Conservation (phyloP, 2,888 invertebrate genomes). For the Drosophila falleni region DNA sequence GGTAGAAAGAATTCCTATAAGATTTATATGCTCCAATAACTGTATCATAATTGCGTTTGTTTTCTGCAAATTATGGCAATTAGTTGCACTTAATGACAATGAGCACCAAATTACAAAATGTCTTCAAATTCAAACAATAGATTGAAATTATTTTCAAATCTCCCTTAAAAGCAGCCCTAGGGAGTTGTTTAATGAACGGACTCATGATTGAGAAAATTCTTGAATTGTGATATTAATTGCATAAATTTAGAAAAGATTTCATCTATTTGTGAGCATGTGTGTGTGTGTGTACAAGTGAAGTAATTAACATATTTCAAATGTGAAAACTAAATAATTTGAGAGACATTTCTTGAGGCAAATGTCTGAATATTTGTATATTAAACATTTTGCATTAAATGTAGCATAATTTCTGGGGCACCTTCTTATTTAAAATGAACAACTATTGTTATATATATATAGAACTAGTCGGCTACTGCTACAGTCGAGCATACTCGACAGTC, state of each 20-base stretch:
- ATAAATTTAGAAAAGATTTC: neutral
- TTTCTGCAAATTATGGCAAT: constrained; percentile 72
- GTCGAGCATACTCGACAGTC: too few species aligned
- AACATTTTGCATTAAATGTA: constrained; percentile 6
- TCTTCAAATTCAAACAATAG: constrained; percentile 39
- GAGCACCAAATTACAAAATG: constrained; percentile 39
- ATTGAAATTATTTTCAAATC: constrained; percentile 24
- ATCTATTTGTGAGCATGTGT: neutral
- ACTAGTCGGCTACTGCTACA: too few species aligned
- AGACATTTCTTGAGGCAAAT: neutral
- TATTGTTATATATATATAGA: too few species aligned
- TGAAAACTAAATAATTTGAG: neutral
- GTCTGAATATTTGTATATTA: neutral
- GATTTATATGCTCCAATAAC: constrained; percentile 68
- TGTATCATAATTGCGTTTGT: constrained; percentile 57
- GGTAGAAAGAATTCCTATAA: constrained; percentile 73
- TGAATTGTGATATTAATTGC: constrained; percentile 33
- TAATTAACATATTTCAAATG: constrained; percentile 6
- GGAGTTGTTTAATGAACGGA: constrained; percentile 25
- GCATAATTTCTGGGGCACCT: constrained; percentile 44
- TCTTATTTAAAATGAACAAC: too few species aligned
- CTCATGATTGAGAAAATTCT: constrained; percentile 15
- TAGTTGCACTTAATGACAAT: constrained; percentile 77
- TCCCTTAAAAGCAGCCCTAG: constrained; percentile 7
- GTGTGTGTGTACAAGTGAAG: neutral